These are phyloP conservation scores for Pyrocoelia pectoralis DNA, from an alignment of 2,888 invertebrate species.

Conservation along the genomic window DNA sequence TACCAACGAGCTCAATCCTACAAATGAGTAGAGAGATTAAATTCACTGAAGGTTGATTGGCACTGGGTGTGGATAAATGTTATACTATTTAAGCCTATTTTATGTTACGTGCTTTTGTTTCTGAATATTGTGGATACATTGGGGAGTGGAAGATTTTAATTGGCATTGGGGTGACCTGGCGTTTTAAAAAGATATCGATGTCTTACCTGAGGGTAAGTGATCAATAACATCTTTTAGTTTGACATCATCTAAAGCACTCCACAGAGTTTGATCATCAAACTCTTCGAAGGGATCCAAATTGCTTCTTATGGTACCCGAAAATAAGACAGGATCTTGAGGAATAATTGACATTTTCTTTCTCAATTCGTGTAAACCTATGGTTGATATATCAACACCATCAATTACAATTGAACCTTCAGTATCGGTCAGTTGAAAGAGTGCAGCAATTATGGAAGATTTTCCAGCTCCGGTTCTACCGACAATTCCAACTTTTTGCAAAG, in stretches of 20 bases:
- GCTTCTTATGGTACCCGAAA: constrained; percentile 85
- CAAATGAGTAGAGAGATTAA: no score
- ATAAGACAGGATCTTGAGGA: constrained; percentile 86
- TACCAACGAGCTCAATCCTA: constrained; percentile 45
- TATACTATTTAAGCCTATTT: no score
- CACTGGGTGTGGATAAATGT: no score
- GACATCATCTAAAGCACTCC: constrained; percentile 83
- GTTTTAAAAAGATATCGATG: no score
- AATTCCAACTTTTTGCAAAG: constrained; percentile 78
- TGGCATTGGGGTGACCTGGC: no score
- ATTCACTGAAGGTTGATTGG: no score
- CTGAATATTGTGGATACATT: no score
- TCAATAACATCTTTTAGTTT: constrained; percentile 72
- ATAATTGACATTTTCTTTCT: constrained; percentile 85
- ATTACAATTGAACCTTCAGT: constrained; percentile 81
- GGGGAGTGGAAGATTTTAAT: no score
- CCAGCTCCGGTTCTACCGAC: constrained; percentile 88
- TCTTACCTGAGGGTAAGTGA: constrained; percentile 60
- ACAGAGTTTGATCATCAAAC: constrained; percentile 77
- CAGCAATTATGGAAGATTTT: constrained; percentile 78
- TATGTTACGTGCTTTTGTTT: no score
- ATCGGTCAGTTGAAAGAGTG: constrained; percentile 82
- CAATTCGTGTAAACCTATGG: constrained; percentile 78
- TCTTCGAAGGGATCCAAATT: constrained; percentile 91
- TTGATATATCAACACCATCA: constrained; percentile 76